A percentile compares a stretch with the other conserved stretches of the same genome.
Evolutionary conservation across 2,113 vertebrate species (phyloP).

Genomic region (Aldabrachelys gigantea): DNA sequence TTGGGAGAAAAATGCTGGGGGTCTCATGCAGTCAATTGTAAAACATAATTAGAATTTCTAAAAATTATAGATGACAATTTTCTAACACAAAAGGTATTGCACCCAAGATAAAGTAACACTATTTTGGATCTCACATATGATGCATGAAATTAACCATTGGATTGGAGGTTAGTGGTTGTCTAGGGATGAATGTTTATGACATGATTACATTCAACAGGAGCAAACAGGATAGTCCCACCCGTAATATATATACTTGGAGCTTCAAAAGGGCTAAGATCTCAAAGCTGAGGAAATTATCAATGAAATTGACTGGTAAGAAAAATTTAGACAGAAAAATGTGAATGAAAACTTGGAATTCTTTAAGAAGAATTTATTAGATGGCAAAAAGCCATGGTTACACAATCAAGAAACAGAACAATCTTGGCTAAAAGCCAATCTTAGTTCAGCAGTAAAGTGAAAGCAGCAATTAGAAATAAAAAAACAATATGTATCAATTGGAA

Average conservation of each 20-base stretch:
- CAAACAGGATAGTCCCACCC: neutral
- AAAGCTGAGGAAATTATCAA: neutral
- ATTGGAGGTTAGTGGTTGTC: neutral
- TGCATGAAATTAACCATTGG: neutral
- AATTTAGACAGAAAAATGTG: neutral
- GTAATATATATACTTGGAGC: neutral
- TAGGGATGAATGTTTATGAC: neutral
- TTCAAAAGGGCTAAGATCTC: neutral
- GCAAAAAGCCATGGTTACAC: neutral
- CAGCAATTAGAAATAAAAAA: neutral
- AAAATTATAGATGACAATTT: no score
- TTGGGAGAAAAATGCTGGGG: no score
- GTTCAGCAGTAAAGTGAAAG: neutral
- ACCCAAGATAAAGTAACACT: neutral
- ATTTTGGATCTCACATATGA: neutral
- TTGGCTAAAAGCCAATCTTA: neutral
- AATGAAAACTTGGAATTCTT: neutral
- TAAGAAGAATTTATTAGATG: neutral
- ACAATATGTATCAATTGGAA: neutral
- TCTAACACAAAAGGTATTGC: neutral
- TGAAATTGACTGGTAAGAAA: neutral
- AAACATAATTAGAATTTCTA: no score
- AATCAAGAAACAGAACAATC: neutral
- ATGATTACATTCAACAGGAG: neutral
- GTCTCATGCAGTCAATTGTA: no score